A percentile compares a stretch with the other conserved stretches of the same genome.
Conservation (phyloP, 37 sponge, comb jelly and placozoan genomes). For the Crambe crambe region DNA sequence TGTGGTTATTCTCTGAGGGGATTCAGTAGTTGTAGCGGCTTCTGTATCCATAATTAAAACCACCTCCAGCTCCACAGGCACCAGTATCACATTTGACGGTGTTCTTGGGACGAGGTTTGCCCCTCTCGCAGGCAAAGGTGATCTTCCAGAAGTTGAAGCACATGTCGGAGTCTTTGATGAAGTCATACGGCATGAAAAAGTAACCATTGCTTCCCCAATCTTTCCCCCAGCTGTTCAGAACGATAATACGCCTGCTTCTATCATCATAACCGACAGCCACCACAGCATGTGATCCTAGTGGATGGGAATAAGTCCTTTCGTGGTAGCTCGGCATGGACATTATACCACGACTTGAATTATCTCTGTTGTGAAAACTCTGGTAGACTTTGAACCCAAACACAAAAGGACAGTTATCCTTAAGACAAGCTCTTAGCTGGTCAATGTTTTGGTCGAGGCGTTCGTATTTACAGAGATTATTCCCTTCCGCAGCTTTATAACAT, state of each 20-base stretch:
- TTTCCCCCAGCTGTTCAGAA: conserved; percentile 23
- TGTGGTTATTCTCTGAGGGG: too few relatives aligned
- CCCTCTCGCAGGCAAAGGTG: neutral
- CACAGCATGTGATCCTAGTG: neutral
- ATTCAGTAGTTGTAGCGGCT: too few relatives aligned
- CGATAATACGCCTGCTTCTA: neutral
- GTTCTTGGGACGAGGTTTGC: neutral
- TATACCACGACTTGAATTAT: neutral
- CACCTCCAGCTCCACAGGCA: neutral
- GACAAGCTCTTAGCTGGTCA: conserved; percentile 10
- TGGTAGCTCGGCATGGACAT: conserved; percentile 1
- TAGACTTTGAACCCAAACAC: conserved; percentile 10
- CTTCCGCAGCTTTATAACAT: conserved; percentile 2
- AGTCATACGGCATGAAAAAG: conserved; percentile 27
- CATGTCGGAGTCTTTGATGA: neutral
- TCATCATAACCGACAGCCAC: conserved; percentile 27
- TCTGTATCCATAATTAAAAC: neutral
- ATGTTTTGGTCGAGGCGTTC: neutral
- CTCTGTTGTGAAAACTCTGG: neutral
- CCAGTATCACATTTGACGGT: neutral
- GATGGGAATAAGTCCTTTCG: neutral
- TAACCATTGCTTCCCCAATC: conserved; percentile 9
- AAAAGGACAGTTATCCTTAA: conserved; percentile 4
- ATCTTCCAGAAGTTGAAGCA: conserved; percentile 24
- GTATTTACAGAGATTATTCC: conserved; percentile 7